Evolutionary conservation across 2,797 vertebrate species (phyloP).

Genomic region (Galago senegalensis): DNA sequence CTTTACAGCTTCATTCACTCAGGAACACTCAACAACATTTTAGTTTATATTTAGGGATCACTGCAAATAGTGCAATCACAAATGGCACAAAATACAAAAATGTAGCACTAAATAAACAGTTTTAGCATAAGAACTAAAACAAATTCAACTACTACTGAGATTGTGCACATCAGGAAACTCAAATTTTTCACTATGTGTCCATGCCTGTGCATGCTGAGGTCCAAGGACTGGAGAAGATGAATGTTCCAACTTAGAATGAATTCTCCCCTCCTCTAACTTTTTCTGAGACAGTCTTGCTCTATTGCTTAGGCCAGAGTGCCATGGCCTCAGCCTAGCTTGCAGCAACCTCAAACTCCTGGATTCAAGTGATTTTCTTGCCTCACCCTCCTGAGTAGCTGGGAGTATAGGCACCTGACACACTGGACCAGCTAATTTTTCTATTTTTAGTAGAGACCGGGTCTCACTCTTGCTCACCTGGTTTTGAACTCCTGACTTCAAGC

Average conservation of each 20-base stretch:
- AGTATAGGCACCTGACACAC: no score
- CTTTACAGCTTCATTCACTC: neutral
- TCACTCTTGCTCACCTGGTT: no score
- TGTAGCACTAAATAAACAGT: neutral
- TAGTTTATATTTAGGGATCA: neutral
- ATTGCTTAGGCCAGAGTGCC: no score
- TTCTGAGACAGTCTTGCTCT: no score
- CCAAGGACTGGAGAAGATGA: neutral
- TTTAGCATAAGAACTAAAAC: neutral
- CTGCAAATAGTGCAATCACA: neutral
- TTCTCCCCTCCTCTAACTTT: neutral
- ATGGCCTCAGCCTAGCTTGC: no score
- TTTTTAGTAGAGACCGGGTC: no score
- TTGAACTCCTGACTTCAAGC: no score
- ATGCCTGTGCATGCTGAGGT: neutral
- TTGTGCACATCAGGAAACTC: neutral
- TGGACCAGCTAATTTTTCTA: no score
- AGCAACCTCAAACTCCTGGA: no score
- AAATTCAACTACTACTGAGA: neutral
- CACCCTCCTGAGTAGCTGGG: no score
- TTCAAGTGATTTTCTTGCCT: no score
- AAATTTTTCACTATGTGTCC: neutral
- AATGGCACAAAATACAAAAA: neutral
- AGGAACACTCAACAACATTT: conserved; percentile 1
- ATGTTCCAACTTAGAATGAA: neutral